Base-by-base conservation (phyloP, 2,797 vertebrate species). In the Sebastes melanostomus region DNA sequence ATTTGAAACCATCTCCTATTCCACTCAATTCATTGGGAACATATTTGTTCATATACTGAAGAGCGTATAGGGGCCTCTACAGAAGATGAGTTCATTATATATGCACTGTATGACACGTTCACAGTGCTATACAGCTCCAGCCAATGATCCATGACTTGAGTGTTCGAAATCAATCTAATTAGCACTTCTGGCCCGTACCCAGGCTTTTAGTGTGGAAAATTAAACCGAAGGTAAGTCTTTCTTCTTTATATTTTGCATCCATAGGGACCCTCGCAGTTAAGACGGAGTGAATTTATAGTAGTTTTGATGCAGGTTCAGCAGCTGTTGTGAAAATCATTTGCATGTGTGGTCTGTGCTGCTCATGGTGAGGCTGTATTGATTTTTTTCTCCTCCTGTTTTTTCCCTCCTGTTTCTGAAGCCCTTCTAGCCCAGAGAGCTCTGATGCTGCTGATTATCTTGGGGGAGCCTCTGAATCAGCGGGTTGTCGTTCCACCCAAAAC, bases 121-220 rank as follows among this genome's bases (percentile, higher is more conserved):
- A 75, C 38, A 30, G 25, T 14, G 30, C 36, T 55, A 22, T 62
- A 52, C 67, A 54, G 65, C 60, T 38, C 46, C 42, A 63, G 76
- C 46, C 79, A 84, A 42, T 80, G 78, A 83, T 81, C 72, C 78
- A 72, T 36, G 25, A 68, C 34, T 70, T 6, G 14, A 69, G 72
- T 78, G 63, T 70, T 62, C 80, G 34, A 80, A 87, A 87, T 86
- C 74, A 82, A 75, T 80, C 66, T 71, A 87, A 90, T 92, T 84
- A 86, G 82, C 65, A 84, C 66, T 68, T 78, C 58, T 76, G 73
- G 59, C 63, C 46, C 24, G 24, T 32, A 58, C 16, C 42, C 55
- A 54, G 30, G 75, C 60, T 69, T 66, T 80, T 42, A 30, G 14
- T 60, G 78, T 68, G 61, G 60, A 68, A 74, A 71, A 82, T 81